phyloP scores from a whole-genome alignment of 2,797 vertebrate species.

The Phoebastria nigripes region DNA sequence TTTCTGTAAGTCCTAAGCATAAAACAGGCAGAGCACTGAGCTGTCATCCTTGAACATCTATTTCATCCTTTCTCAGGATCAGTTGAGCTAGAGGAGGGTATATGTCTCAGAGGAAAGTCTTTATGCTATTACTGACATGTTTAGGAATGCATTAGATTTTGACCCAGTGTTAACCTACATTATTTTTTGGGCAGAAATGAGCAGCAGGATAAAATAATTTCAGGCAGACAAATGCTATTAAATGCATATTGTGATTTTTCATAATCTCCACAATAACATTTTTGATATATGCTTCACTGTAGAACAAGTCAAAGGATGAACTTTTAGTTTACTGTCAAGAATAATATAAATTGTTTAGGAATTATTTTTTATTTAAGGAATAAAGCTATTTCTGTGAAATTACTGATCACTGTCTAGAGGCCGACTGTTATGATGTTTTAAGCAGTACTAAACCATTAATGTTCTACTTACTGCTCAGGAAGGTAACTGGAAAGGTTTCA shows the following conservation, averaged over 20 bases:
- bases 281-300: neutral
- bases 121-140: neutral
- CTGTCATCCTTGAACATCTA: constrained; percentile 6
- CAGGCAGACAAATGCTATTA: neutral
- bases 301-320: neutral
- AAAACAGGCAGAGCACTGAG: neutral
- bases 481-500: neutral
- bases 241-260: neutral
- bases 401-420: neutral
- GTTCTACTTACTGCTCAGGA: neutral
- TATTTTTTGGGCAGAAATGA: neutral
- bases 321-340: neutral
- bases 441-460: neutral
- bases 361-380: neutral
- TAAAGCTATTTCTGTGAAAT: neutral
- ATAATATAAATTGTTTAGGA: neutral
- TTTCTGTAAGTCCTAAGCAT: neutral
- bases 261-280: neutral
- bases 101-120: neutral
- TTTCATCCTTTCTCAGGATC: neutral
- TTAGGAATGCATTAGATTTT: neutral
- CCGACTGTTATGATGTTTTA: neutral
- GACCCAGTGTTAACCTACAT: neutral
- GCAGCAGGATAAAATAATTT: neutral
- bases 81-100: neutral